Percentiles rank a stretch among this genome's conserved stretches.
phyloP scores from a whole-genome alignment of 2,888 invertebrate species.

The Chouioia cunea region DNA sequence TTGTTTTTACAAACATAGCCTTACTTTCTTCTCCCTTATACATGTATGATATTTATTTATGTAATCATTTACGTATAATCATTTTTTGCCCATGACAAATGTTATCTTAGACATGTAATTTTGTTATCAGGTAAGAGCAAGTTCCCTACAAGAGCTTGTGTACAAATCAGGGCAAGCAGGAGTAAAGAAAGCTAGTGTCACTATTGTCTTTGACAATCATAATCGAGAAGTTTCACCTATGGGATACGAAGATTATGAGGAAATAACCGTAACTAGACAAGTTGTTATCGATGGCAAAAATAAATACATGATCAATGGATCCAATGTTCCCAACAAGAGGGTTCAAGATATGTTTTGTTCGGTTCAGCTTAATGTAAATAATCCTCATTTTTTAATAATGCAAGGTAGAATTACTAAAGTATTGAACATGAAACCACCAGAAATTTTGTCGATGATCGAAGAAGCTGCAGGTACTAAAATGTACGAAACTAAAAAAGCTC shows the following conservation, averaged over 20 bases:
- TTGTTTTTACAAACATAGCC: not conserved
- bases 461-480: conserved; percentile 98
- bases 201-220: conserved; percentile 94
- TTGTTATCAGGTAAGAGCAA: conserved; percentile 83
- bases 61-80: conserved; percentile 6
- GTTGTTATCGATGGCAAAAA: conserved; percentile 89
- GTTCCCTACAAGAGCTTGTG: conserved; percentile 93
- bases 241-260: conserved; percentile 90
- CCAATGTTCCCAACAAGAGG: conserved; percentile 88
- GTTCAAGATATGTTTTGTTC: conserved; percentile 96
- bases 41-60: not conserved
- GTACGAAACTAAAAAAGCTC: conserved; percentile 94
- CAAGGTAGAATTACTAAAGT: conserved; percentile 99
- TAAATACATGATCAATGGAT: conserved; percentile 95
- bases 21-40: conserved; percentile 3
- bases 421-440: conserved; percentile 97
- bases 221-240: conserved; percentile 86
- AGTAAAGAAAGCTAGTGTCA: conserved; percentile 94
- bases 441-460: conserved; percentile 97
- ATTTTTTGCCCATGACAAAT: conserved; percentile 10
- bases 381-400: conserved; percentile 99
- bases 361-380: conserved; percentile 97
- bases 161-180: conserved; percentile 98
- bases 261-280: conserved; percentile 93
- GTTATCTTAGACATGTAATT: conserved; percentile 4